These are phyloP conservation scores for Arge pagana DNA, from an alignment of 2,888 invertebrate species.

Conservation along the genomic window DNA sequence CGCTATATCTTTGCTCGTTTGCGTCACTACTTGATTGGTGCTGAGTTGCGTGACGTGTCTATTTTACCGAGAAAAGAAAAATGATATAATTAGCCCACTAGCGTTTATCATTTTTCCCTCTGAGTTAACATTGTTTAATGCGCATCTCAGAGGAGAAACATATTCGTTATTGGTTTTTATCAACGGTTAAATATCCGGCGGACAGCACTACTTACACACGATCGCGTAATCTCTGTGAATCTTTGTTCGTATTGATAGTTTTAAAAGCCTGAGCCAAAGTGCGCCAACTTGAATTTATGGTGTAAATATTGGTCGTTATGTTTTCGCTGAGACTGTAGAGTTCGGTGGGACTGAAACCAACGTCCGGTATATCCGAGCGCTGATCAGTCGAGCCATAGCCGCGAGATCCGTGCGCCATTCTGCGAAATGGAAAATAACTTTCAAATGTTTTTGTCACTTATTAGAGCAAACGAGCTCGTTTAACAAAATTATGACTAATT, in stretches of 20 bases:
- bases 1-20: conserved; percentile 74
- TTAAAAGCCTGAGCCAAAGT: conserved; percentile 75
- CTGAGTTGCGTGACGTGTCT: conserved; percentile 77
- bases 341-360: conserved; percentile 75
- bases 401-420: conserved; percentile 55
- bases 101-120: background rate
- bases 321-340: conserved; percentile 79
- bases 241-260: conserved; percentile 75
- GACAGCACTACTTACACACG: conserved; percentile 62
- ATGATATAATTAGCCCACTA: too few species aligned
- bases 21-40: conserved; percentile 75
- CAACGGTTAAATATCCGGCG: background rate
- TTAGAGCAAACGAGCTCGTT: background rate
- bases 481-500: background rate
- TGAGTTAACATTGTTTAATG: conserved; percentile 3
- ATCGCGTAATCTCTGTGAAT: conserved; percentile 70
- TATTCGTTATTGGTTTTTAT: background rate
- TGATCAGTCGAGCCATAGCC: conserved; percentile 56
- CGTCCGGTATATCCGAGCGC: conserved; percentile 66
- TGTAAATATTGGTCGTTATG: conserved; percentile 80
- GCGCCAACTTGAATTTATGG: conserved; percentile 75
- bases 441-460: conserved; percentile 16
- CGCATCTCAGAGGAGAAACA: conserved; percentile 1
- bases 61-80: conserved; percentile 23
- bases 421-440: conserved; percentile 28